Evolutionary conservation across 2,113 vertebrate species (phyloP), one percentile per base, ranked within the genome.

Genomic region (Catharus fuscescens): DNA sequence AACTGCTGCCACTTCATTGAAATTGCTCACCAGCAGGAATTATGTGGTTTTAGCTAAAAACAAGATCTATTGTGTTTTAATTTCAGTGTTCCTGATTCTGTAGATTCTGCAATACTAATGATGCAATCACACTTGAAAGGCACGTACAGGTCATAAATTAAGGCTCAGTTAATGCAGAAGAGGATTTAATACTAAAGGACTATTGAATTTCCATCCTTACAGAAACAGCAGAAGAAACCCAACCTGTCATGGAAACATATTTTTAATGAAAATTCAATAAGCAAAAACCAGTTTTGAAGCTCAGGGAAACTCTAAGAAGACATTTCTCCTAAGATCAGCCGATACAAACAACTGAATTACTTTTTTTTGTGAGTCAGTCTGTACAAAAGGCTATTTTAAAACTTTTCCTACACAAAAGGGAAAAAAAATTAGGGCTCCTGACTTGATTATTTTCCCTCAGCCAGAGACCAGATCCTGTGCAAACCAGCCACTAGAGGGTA

Each of bases 401-500:
- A 54, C 45, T 29, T 31, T 40, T 18, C 36, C 54, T 42, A 62
- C 9, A n/a, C 13, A 54, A 84, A 54, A 80, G 4, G 7, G 34
- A 57, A 45, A 61, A 47, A 57, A 45, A 62, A 44, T 16, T 28
- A 88, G 79, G 21, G 29, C 60, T 73, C 61, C n/a, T 26, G 10
- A 52, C 29, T 73, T 28, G 17, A 26, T 26, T 13, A 34, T 10
- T 64, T 56, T 36, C 54, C 31, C 20, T 10, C 23, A n/a, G 26
- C 16, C 40, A 65, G 31, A 34, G 20, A 7, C 17, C 2, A 18
- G 18, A 19, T 65, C 59, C 76, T 57, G 62, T 64, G 79, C 69
- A 80, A 48, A 70, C 70, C 90, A 80, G 38, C 92, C 96, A 90
- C 93, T 95, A 97, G 96, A 97, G 96, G 97, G 96, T 62, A 91